Conservation (phyloP, 1,140 invertebrate genomes). For the Ceratina australensis region DNA sequence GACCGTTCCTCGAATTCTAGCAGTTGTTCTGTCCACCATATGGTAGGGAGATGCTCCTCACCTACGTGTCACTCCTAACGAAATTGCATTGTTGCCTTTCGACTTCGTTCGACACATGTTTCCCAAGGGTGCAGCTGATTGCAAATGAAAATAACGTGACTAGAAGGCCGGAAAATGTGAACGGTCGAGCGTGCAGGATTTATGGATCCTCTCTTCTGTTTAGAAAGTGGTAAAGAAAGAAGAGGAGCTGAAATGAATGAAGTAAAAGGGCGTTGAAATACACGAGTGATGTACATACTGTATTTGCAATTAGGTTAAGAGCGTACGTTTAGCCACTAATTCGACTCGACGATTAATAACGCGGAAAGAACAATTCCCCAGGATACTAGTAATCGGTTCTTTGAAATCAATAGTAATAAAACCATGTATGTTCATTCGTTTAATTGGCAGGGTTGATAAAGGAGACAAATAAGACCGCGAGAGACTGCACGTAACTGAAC, state of each 20-base stretch:
- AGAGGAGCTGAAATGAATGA: neutral
- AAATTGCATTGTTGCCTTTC: constrained; percentile 66
- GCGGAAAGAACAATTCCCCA: neutral
- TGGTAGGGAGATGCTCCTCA: constrained; percentile 56
- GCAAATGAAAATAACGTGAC: constrained; percentile 9
- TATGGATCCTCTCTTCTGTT: constrained; percentile 2
- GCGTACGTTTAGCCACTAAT: neutral
- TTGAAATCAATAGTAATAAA: constrained; percentile 42
- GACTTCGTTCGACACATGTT: constrained; percentile 62
- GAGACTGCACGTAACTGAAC: constrained; percentile 40
- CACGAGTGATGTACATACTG: neutral
- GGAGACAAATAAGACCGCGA: constrained; percentile 16
- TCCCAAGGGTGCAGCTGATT: constrained; percentile 22
- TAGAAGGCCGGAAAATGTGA: constrained; percentile 10
- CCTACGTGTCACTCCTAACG: constrained; percentile 54
- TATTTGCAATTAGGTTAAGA: neutral
- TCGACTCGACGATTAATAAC: neutral
- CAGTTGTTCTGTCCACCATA: constrained; percentile 66
- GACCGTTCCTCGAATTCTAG: constrained; percentile 4
- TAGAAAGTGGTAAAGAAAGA: neutral
- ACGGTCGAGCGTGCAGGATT: constrained; percentile 29
- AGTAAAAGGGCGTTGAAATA: neutral
- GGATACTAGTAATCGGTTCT: constrained; percentile 24
- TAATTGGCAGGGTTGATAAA: constrained; percentile 40
- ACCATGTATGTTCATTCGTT: constrained; percentile 16